A percentile compares a stretch with the other conserved stretches of the same genome.
Evolutionary conservation across 2,113 vertebrate species (phyloP).

Genomic region (Motacilla alba): DNA sequence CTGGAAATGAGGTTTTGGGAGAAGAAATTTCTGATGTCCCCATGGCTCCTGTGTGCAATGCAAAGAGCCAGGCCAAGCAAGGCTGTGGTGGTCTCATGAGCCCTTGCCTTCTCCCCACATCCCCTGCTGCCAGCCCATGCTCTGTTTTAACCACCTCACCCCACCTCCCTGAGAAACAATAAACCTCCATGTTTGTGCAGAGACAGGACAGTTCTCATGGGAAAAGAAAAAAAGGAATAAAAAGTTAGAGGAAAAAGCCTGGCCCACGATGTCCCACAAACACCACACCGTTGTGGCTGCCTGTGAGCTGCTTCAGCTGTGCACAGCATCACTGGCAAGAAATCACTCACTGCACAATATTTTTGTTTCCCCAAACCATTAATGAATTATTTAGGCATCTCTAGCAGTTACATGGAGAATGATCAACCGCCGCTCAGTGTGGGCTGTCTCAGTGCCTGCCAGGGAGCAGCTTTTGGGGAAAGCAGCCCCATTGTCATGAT

Average conservation of each 20-base stretch:
- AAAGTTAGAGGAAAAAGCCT: not conserved
- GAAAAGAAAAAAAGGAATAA: not conserved
- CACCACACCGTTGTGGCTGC: fast-evolving
- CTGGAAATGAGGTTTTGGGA: not conserved
- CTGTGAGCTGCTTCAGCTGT: not conserved
- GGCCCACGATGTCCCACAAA: not conserved
- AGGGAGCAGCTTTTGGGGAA: not conserved
- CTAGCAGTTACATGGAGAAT: not conserved
- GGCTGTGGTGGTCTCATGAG: not conserved
- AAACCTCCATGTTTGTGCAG: not conserved
- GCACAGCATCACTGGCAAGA: not conserved
- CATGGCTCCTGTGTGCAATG: not conserved
- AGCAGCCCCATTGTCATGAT: fast-evolving
- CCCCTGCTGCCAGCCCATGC: not conserved
- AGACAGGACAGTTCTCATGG: not conserved
- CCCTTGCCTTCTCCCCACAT: not conserved
- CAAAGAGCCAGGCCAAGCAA: not conserved
- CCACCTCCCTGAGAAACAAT: not conserved
- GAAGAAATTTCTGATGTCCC: not conserved
- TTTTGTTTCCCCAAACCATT: slow-evolving; percentile 41
- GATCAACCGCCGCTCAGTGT: not conserved
- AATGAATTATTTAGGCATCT: slow-evolving; percentile 57
- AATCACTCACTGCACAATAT: slow-evolving; percentile 9
- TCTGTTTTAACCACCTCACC: not conserved
- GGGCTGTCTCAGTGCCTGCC: not conserved